phyloP scores from a whole-genome alignment of 2,888 invertebrate species.

The Tipula helvola region DNA sequence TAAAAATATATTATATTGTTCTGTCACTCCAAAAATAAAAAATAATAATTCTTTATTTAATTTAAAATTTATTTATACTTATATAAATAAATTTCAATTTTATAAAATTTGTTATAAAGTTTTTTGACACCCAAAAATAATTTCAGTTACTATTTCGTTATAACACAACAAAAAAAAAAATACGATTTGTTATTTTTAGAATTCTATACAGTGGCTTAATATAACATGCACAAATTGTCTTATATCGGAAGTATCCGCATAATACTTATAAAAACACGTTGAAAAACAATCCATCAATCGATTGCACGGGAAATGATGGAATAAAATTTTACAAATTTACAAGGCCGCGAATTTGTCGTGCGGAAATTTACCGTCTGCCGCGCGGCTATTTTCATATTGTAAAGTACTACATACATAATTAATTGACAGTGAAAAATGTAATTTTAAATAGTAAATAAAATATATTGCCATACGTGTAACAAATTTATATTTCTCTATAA shows the following conservation, averaged over 20 bases:
- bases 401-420: neutral
- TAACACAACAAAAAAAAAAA: neutral
- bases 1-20: neutral
- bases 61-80: neutral
- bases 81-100: neutral
- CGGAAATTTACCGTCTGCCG: neutral
- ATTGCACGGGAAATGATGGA: neutral
- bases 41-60: neutral
- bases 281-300: neutral
- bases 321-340: neutral
- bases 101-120: neutral
- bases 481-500: neutral
- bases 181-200: neutral
- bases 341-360: neutral
- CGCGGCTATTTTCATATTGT: neutral
- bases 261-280: neutral
- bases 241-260: neutral
- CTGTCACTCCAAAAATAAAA: neutral
- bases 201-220: neutral
- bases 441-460: neutral
- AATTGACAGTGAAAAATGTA: constrained; percentile 4
- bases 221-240: neutral
- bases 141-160: neutral
- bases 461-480: neutral
- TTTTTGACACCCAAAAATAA: neutral